These are phyloP conservation scores for Cryptosula pallasiana DNA, from an alignment of 2,888 invertebrate species.

Conservation along the genomic window DNA sequence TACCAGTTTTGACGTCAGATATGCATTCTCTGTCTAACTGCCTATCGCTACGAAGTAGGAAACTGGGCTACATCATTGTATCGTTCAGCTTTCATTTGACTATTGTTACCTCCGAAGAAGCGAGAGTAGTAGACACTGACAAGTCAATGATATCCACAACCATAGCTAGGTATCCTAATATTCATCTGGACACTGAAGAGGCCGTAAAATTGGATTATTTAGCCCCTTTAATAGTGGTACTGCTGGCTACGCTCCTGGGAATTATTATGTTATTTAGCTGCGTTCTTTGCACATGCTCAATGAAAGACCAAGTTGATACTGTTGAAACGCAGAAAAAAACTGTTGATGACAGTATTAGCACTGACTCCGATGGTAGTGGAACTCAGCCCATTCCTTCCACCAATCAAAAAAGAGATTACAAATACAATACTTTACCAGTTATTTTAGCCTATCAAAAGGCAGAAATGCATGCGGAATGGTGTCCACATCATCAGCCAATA, in stretches of 20 bases:
- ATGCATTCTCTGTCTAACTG: no score
- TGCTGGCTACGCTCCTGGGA: not conserved
- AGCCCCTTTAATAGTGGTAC: not conserved
- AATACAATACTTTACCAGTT: not conserved
- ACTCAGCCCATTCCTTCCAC: not conserved
- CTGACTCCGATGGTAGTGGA: no score
- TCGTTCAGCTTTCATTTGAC: no score
- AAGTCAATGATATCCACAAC: not conserved
- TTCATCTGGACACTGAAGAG: not conserved
- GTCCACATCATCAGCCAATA: not conserved
- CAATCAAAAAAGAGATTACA: not conserved
- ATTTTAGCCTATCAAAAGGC: slow-evolving; percentile 12
- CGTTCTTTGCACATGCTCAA: slow-evolving; percentile 18
- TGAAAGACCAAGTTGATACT: not conserved
- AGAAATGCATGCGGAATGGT: slow-evolving; percentile 14
- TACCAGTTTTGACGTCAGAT: no score
- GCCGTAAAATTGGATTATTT: not conserved
- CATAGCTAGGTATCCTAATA: not conserved
- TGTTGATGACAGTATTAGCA: not conserved
- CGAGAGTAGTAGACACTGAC: not conserved
- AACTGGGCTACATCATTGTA: no score
- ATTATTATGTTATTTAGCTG: slow-evolving; percentile 6
- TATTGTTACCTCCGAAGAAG: no score
- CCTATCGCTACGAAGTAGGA: no score
- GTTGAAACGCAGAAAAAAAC: not conserved